Conservation (phyloP, 2,888 invertebrate genomes). For the Cantharis rustica region DNA sequence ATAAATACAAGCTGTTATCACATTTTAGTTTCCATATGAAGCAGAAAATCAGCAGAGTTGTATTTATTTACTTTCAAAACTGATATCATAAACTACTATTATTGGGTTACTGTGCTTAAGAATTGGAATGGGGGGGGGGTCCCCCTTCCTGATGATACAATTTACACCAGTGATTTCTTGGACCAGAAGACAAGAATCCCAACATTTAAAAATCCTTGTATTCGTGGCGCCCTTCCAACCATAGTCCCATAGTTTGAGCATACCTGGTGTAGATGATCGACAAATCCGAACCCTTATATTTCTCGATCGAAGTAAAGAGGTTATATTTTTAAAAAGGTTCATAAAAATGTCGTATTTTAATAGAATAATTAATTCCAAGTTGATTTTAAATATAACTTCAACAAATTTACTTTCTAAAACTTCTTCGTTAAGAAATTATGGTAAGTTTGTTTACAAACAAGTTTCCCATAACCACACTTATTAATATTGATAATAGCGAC, state of each 20-base stretch:
- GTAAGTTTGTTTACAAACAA: neutral
- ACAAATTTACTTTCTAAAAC: neutral
- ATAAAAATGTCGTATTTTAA: neutral
- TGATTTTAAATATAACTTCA: neutral
- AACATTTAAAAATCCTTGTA: too few relatives aligned
- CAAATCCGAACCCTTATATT: neutral
- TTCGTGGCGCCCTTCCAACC: too few relatives aligned
- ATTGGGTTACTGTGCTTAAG: too few relatives aligned
- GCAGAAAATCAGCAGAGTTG: too few relatives aligned
- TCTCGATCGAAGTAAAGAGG: neutral
- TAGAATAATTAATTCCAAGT: neutral
- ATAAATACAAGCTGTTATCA: neutral
- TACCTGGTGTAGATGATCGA: neutral
- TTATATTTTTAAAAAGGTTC: neutral
- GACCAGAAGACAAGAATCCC: too few relatives aligned
- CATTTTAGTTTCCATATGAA: neutral
- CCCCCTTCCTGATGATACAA: too few relatives aligned
- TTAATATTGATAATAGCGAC: constrained; percentile 43
- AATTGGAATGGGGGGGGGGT: too few relatives aligned
- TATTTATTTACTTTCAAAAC: too few relatives aligned
- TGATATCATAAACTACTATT: too few relatives aligned
- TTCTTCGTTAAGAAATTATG: neutral
- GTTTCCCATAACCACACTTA: constrained; percentile 16
- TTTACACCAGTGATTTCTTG: too few relatives aligned
- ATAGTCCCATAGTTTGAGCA: neutral